These are phyloP conservation scores for Bombus sibiricus DNA, from an alignment of 1,140 invertebrate genomes.

Conservation along the genomic window DNA sequence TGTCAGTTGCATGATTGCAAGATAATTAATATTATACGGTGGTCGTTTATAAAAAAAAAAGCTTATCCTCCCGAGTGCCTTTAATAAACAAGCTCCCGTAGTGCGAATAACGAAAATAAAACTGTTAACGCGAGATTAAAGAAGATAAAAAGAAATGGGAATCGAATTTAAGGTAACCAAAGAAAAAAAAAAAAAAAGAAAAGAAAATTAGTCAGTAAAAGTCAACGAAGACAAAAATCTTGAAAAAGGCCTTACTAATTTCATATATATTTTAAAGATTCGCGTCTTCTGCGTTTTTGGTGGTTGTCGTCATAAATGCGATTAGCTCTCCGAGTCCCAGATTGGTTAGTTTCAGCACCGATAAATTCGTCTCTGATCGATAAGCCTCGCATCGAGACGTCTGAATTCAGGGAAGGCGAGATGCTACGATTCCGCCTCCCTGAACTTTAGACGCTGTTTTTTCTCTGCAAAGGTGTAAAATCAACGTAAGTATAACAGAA, in stretches of 20 bases:
- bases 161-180: not conserved
- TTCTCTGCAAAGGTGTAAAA: constrained; percentile 67
- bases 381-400: constrained; percentile 47
- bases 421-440: constrained; percentile 56
- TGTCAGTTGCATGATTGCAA: not conserved
- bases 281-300: constrained; percentile 57
- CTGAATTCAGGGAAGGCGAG: constrained; percentile 55
- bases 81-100: not conserved
- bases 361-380: constrained; percentile 61
- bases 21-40: not conserved
- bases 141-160: no score
- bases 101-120: not conserved
- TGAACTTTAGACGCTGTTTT: constrained; percentile 61
- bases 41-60: not conserved
- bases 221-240: constrained; percentile 23
- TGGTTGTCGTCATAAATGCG: constrained; percentile 45
- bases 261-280: constrained; percentile 52
- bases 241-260: constrained; percentile 59
- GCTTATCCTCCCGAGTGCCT: constrained; percentile 22
- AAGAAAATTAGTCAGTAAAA: not conserved
- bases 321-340: constrained; percentile 56
- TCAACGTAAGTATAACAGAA: constrained; percentile 51
- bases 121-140: not conserved
- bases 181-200: not conserved
- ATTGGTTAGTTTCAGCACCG: constrained; percentile 46